phyloP scores from a whole-genome alignment of 2,888 invertebrate genomes.

The Pomacea canaliculata region DNA sequence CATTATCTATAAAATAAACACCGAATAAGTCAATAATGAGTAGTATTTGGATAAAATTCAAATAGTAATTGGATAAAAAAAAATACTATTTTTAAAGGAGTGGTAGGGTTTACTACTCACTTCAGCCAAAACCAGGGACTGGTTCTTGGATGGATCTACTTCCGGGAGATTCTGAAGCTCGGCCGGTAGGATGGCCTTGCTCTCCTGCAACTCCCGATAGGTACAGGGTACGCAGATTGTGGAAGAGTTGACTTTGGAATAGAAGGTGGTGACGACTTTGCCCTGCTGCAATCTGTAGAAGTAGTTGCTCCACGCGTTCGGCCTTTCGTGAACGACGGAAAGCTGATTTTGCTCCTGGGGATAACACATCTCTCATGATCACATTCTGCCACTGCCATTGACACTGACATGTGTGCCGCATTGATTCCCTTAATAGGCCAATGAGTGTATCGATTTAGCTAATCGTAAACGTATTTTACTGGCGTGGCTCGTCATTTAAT shows the following conservation, averaged over 20 bases:
- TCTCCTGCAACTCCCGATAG: slow-evolving; percentile 51
- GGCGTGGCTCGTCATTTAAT: no score
- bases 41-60: no score
- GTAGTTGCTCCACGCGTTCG: slow-evolving; percentile 41
- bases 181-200: slow-evolving; percentile 30
- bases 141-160: slow-evolving; percentile 42
- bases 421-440: no score
- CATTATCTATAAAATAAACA: no score
- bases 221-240: slow-evolving; percentile 63
- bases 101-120: slow-evolving; percentile 3
- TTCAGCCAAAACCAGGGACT: slow-evolving; percentile 47
- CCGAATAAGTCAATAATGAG: no score
- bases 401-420: no score
- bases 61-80: no score
- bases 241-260: slow-evolving; percentile 59
- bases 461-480: no score
- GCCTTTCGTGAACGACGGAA: slow-evolving; percentile 51
- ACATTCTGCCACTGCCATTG: background rate
- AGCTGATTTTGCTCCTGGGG: slow-evolving; percentile 53
- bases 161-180: slow-evolving; percentile 41
- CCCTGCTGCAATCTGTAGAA: slow-evolving; percentile 55
- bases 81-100: no score
- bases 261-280: slow-evolving; percentile 58
- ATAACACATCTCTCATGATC: background rate
- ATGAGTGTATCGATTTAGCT: no score